Evolutionary conservation across 2,113 vertebrate genomes (phyloP).

Genomic region (Coracopsis vasa): DNA sequence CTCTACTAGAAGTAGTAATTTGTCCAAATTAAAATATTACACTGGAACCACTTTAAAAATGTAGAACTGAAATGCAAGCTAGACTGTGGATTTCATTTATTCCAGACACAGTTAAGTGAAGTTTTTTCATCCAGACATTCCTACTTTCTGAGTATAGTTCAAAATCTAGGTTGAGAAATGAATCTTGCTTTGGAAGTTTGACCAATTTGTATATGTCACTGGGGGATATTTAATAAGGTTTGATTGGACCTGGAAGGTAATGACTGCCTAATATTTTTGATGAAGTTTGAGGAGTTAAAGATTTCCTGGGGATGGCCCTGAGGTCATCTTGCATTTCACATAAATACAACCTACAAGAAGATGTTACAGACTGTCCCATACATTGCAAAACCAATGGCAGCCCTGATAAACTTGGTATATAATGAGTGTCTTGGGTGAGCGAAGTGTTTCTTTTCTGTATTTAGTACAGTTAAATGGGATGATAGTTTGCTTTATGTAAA

Average conservation of each 20-base stretch:
- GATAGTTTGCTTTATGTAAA: neutral
- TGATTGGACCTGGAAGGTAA: neutral
- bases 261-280: neutral
- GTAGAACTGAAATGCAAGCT: neutral
- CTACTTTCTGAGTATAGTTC: neutral
- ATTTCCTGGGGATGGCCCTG: neutral
- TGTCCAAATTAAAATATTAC: neutral
- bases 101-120: conserved; percentile 12
- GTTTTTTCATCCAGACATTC: neutral
- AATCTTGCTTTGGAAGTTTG: neutral
- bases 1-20: neutral
- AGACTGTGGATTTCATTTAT: neutral
- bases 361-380: neutral
- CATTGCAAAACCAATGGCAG: neutral
- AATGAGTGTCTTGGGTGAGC: neutral
- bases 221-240: neutral
- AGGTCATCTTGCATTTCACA: neutral
- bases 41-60: neutral
- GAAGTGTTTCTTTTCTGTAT: neutral
- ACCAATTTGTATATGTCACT: neutral
- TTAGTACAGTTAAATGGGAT: neutral
- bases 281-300: neutral
- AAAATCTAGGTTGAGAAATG: neutral
- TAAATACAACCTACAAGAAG: neutral
- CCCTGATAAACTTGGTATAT: neutral